Conservation (phyloP, 2,797 vertebrate species). For the Gymnocypris eckloni region DNA sequence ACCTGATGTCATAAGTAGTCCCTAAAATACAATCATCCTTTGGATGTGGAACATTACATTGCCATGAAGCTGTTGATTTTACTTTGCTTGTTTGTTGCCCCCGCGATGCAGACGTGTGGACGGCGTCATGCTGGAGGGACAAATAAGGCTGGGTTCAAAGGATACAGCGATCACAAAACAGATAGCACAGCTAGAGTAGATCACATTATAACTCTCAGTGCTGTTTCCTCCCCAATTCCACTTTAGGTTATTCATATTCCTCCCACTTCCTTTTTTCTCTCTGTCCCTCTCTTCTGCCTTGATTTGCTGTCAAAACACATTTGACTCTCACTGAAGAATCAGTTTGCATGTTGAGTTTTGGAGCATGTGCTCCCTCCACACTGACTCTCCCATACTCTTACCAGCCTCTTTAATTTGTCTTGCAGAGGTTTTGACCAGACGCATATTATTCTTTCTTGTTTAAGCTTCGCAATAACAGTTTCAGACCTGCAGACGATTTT, state of each 20-base stretch:
- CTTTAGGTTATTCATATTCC: conserved; percentile 27
- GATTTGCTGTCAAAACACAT: conserved; percentile 41
- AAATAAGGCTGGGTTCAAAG: neutral
- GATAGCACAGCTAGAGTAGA: conserved; percentile 5
- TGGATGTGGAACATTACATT: neutral
- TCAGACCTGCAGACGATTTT: neutral
- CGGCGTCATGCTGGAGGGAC: neutral
- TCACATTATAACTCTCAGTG: neutral
- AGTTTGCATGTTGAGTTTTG: conserved; percentile 26
- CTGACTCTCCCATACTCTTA: neutral
- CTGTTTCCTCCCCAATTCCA: conserved; percentile 11
- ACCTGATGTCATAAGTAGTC: neutral
- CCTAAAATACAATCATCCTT: neutral
- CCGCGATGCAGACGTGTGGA: neutral
- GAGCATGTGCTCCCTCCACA: neutral
- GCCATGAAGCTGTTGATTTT: neutral
- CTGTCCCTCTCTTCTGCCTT: conserved; percentile 2
- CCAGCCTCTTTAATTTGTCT: neutral
- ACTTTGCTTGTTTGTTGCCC: conserved; percentile 4
- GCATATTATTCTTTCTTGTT: conserved; percentile 11
- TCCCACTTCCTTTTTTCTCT: conserved; percentile 37
- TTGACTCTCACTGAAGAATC: conserved; percentile 27
- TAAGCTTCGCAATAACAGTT: neutral
- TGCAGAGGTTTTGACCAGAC: neutral
- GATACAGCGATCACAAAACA: neutral